Conservation (phyloP, 2,797 vertebrate species). For the Triplophysa yarkandensis region DNA sequence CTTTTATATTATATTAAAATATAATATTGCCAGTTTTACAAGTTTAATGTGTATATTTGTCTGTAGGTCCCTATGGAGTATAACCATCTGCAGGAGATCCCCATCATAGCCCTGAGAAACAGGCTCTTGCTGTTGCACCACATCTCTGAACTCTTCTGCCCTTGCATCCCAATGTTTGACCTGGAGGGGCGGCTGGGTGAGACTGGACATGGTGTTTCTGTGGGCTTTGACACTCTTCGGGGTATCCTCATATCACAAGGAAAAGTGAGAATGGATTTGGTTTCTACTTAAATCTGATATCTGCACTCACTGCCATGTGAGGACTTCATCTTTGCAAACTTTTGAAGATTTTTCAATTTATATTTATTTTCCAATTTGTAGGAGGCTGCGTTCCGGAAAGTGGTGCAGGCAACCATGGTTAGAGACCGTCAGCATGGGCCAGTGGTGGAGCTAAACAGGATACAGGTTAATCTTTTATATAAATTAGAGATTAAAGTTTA, state of each 20-base stretch:
- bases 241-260: slow-evolving; percentile 98
- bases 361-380: slow-evolving; percentile 60
- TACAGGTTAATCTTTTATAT: slow-evolving; percentile 80
- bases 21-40: not conserved
- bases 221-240: slow-evolving; percentile 91
- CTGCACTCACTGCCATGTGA: not conserved
- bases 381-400: slow-evolving; percentile 99
- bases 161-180: slow-evolving; percentile 98
- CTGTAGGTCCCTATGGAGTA: slow-evolving; percentile 97
- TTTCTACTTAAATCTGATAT: not conserved
- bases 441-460: slow-evolving; percentile 96
- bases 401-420: slow-evolving; percentile 98
- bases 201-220: slow-evolving; percentile 88
- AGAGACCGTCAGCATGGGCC: slow-evolving; percentile 95
- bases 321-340: too few relatives aligned
- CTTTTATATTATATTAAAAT: not conserved
- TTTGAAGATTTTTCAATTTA: not conserved
- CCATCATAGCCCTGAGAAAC: slow-evolving; percentile 90
- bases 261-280: slow-evolving; percentile 77
- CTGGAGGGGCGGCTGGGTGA: slow-evolving; percentile 93
- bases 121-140: slow-evolving; percentile 93
- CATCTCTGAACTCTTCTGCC: slow-evolving; percentile 98
- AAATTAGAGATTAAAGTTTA: not conserved
- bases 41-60: slow-evolving; percentile 7
- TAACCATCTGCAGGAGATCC: slow-evolving; percentile 95